Conservation (phyloP, 2,113 vertebrate genomes). For the Melospiza georgiana region DNA sequence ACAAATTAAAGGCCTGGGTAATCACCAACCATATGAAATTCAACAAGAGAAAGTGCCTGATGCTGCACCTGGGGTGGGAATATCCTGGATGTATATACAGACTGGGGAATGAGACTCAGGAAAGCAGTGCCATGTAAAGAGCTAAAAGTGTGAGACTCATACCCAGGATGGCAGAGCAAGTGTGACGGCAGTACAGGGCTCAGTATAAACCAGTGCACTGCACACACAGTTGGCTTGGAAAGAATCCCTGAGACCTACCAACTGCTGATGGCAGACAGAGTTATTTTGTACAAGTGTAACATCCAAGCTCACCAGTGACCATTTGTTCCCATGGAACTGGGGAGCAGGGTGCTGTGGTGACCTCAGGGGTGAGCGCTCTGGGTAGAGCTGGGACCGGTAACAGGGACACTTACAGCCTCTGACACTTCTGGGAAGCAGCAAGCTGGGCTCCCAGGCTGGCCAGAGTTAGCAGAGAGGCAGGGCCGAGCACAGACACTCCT, state of each 20-base stretch:
- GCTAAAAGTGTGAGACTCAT: not conserved
- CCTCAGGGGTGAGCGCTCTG: accelerated
- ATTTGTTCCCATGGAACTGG: accelerated
- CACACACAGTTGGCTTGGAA: not conserved
- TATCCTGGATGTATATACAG: not conserved
- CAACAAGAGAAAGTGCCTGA: not conserved
- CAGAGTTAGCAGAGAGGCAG: not conserved
- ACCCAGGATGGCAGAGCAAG: not conserved
- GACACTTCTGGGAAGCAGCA: not conserved
- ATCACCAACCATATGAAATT: not conserved
- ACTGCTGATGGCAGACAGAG: not conserved
- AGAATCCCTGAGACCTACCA: not conserved
- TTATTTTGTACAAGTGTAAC: not conserved
- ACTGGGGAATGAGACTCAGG: not conserved
- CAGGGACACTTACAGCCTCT: not conserved
- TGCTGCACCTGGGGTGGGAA: not conserved
- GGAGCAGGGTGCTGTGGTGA: not conserved
- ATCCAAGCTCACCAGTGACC: not conserved
- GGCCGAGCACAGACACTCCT: not conserved
- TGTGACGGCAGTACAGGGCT: accelerated
- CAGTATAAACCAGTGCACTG: not conserved
- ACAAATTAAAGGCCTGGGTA: not conserved
- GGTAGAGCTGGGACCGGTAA: not conserved
- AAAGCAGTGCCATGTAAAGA: not conserved
- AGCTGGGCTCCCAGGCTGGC: too few species aligned